phyloP scores from a whole-genome alignment of 2,888 invertebrate species.

The Tachystola acroxantha region DNA sequence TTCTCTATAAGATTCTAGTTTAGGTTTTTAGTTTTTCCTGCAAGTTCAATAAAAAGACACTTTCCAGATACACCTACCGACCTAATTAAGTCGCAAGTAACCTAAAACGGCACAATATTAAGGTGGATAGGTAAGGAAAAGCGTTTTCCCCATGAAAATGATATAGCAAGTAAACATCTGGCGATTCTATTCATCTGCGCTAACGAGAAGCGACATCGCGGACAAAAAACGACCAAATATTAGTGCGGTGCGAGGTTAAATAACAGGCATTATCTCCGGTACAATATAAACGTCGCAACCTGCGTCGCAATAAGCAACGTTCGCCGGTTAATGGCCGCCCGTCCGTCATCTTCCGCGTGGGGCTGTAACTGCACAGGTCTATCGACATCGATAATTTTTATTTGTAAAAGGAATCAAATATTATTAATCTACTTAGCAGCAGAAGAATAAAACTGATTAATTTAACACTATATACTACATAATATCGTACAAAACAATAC shows the following conservation, averaged over 20 bases:
- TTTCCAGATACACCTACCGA: too few relatives aligned
- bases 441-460: too few relatives aligned
- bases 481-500: too few relatives aligned
- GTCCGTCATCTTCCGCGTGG: constrained; percentile 43
- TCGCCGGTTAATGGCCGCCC: constrained; percentile 48
- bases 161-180: constrained; percentile 20
- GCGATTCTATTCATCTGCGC: constrained; percentile 20
- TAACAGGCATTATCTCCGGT: constrained; percentile 58
- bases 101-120: too few relatives aligned
- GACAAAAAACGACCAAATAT: constrained; percentile 53
- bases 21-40: too few relatives aligned
- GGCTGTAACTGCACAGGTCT: constrained; percentile 12
- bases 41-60: too few relatives aligned
- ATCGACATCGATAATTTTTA: constrained; percentile 30
- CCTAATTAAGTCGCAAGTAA: too few relatives aligned
- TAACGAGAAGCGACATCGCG: constrained; percentile 33
- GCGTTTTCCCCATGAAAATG: constrained; percentile 12
- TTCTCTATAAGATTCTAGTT: too few relatives aligned
- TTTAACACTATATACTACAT: too few relatives aligned
- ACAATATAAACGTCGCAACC: constrained; percentile 60
- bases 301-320: constrained; percentile 53
- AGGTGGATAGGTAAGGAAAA: too few relatives aligned
- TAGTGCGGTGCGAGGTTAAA: constrained; percentile 53
- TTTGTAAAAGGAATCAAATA: constrained; percentile 1
- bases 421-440: not conserved